A percentile compares a stretch with the other conserved stretches of the same genome.
phyloP scores from a whole-genome alignment of 2,797 vertebrate genomes.

The Tauraco hartlaubi region DNA sequence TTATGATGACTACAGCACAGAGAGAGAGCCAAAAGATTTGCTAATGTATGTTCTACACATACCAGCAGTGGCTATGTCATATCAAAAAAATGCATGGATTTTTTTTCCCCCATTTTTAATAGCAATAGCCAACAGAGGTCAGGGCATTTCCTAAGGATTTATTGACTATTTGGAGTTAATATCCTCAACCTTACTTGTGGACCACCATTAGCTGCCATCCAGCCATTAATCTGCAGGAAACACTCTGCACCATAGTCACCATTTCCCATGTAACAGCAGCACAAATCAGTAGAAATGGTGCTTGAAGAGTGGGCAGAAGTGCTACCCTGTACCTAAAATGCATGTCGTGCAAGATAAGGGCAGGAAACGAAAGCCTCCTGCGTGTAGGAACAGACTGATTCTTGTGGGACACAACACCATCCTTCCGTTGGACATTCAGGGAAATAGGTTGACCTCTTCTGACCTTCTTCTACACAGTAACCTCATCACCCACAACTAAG shows the following conservation, averaged over 20 bases:
- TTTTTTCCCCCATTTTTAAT: neutral
- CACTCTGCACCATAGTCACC: neutral
- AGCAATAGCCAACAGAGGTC: slow-evolving; percentile 8
- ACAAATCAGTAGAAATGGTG: neutral
- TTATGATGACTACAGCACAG: neutral
- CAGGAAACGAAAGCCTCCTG: neutral
- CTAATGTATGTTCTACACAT: slow-evolving; percentile 30
- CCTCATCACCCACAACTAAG: neutral
- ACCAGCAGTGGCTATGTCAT: slow-evolving; percentile 28
- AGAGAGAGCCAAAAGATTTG: slow-evolving; percentile 3
- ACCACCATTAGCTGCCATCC: neutral
- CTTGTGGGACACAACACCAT: fast-evolving
- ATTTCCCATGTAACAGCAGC: neutral
- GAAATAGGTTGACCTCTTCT: neutral
- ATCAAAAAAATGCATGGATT: slow-evolving; percentile 9
- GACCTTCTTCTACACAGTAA: neutral
- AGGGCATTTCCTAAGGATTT: slow-evolving; percentile 13
- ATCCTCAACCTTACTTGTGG: neutral
- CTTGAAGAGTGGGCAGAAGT: neutral
- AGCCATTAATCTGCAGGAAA: slow-evolving; percentile 8
- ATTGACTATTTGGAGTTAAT: neutral
- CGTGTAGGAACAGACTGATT: neutral
- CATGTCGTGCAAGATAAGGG: neutral
- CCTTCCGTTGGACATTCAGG: neutral
- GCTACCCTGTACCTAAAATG: neutral